These are phyloP conservation scores for Alligator mississippiensis DNA, from an alignment of 2,113 vertebrate genomes.

Conservation along the genomic window DNA sequence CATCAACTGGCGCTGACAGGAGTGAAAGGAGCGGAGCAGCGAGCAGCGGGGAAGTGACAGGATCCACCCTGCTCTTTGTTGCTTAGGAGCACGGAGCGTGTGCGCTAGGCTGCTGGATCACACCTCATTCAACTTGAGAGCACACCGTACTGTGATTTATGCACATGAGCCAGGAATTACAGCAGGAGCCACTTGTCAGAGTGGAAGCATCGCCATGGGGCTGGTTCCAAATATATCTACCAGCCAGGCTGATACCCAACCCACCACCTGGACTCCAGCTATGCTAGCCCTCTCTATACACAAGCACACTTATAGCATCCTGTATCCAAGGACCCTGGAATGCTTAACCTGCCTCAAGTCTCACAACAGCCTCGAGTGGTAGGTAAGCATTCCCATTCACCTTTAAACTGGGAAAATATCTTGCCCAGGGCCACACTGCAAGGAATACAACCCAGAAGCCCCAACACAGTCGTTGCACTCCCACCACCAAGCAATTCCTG, in stretches of 20 bases:
- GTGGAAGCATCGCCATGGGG: background rate
- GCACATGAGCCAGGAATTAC: fast-evolving
- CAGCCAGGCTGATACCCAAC: background rate
- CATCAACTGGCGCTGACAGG: background rate
- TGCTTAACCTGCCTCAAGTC: background rate
- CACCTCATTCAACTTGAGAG: fast-evolving
- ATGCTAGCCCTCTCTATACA: background rate
- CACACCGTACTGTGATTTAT: fast-evolving
- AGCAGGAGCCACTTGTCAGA: background rate
- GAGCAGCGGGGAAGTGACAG: background rate
- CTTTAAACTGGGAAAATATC: background rate
- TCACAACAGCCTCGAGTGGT: background rate
- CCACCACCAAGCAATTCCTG: background rate
- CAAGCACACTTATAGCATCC: background rate
- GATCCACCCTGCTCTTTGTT: background rate
- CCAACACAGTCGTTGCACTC: background rate
- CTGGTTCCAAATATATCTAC: background rate
- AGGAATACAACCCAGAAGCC: background rate
- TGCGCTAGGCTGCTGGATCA: fast-evolving
- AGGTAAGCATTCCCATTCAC: background rate
- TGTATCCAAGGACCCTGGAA: background rate
- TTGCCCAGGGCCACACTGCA: background rate
- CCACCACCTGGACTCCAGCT: background rate
- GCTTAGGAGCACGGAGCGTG: background rate
- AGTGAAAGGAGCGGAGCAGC: background rate